These are phyloP conservation scores for Drosophila lacicola DNA, from an alignment of 2,888 invertebrate species.

Conservation along the genomic window DNA sequence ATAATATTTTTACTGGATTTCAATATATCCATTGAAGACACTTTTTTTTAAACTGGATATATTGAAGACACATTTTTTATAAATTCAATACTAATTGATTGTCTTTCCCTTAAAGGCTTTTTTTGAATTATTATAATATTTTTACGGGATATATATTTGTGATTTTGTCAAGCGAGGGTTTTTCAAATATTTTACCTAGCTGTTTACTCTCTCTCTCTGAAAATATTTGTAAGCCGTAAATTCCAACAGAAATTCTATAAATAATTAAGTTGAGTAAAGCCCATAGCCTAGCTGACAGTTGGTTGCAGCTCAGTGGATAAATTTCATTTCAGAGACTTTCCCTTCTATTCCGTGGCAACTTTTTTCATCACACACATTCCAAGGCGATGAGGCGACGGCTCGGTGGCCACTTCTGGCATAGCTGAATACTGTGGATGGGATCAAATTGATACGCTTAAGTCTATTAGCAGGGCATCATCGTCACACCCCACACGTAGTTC, in stretches of 20 bases:
- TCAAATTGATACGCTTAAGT: constrained; percentile 62
- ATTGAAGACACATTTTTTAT: too few relatives aligned
- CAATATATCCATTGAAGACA: too few relatives aligned
- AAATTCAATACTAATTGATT: too few relatives aligned
- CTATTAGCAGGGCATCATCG: constrained; percentile 43
- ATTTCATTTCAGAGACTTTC: constrained; percentile 28
- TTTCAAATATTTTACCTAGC: constrained; percentile 12
- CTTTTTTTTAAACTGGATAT: too few relatives aligned
- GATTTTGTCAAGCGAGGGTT: neutral
- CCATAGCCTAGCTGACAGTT: constrained; percentile 18
- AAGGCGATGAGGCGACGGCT: constrained; percentile 3
- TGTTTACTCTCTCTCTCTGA: neutral
- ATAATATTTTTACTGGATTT: too few relatives aligned
- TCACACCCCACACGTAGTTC: constrained; percentile 33
- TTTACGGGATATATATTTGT: too few relatives aligned
- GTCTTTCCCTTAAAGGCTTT: too few relatives aligned
- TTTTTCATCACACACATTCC: constrained; percentile 26
- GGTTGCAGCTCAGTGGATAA: constrained; percentile 30
- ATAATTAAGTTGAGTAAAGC: constrained; percentile 42
- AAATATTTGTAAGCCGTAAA: neutral
- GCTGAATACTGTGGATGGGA: constrained; percentile 22
- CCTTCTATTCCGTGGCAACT: constrained; percentile 2
- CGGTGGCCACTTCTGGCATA: constrained; percentile 29
- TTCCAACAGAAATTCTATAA: constrained; percentile 28
- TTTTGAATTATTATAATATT: too few relatives aligned